Evolutionary conservation across 2,888 invertebrate genomes (phyloP).

Genomic region (Trissolcus brochymenae): DNA sequence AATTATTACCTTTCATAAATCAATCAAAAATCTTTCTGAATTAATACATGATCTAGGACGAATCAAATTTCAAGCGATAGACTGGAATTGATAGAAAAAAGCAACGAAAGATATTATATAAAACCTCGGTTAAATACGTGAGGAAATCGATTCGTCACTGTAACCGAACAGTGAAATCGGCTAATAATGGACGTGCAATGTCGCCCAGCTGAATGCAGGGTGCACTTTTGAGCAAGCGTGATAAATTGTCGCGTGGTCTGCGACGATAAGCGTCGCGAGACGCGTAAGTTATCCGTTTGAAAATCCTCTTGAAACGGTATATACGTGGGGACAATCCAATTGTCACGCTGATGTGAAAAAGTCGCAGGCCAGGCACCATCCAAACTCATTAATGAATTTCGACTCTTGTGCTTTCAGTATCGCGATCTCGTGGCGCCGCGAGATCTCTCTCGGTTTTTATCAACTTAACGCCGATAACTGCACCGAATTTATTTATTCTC

Average conservation of each 20-base stretch:
- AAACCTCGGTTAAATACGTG: not conserved
- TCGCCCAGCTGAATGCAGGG: constrained; percentile 29
- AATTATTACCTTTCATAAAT: too few relatives aligned
- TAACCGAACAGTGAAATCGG: constrained; percentile 31
- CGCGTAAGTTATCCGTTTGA: constrained; percentile 40
- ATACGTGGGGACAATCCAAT: not conserved
- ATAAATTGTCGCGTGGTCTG: constrained; percentile 58
- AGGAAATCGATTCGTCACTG: not conserved
- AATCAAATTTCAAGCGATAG: too few relatives aligned
- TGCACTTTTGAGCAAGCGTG: constrained; percentile 29
- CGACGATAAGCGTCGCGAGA: constrained; percentile 54
- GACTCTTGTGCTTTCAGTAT: constrained; percentile 72
- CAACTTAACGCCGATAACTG: constrained; percentile 50
- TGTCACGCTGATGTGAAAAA: not conserved
- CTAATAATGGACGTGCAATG: constrained; percentile 35
- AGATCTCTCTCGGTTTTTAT: constrained; percentile 54
- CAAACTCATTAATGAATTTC: constrained; percentile 68
- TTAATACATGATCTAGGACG: too few relatives aligned
- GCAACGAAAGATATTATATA: too few relatives aligned
- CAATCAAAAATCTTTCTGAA: too few relatives aligned
- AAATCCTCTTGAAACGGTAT: not conserved
- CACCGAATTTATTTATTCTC: constrained; percentile 38
- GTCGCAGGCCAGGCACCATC: constrained; percentile 60
- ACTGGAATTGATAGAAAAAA: too few relatives aligned
- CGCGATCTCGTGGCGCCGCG: constrained; percentile 59